Base-by-base conservation (phyloP, 1,140 invertebrate genomes). In the Gryllus bimaculatus region DNA sequence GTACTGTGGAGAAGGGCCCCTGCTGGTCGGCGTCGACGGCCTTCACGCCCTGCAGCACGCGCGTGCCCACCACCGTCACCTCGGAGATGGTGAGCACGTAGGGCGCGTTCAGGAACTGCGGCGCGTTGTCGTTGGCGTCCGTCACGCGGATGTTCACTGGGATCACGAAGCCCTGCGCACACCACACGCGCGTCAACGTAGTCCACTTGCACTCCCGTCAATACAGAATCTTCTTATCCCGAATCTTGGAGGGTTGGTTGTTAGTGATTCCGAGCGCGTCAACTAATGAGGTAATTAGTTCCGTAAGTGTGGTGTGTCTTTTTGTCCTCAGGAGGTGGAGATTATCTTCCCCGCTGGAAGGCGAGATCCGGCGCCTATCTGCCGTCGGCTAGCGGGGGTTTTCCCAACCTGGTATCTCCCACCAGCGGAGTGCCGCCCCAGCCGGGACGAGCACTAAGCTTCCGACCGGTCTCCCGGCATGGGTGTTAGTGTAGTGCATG, bases 81-180 rank as follows among this genome's bases (percentile, higher is more conserved):
- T 97, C 95, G 0, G 93, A 95, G 78, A 96, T 91, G 82, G 95
- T 93, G 76, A 95, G 87, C 15, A 91, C 88, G 83, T 95, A 96
- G 8, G 94, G 94, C 8, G 93, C 92, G 80, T 93, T 94, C 48
- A 92, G 87, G 87, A 96, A 96, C 82, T 91, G 87, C 0, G 95
- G 95, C 8, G 93, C 92, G 87, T 96, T 96, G 85, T 97, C 95
- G 85, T 97, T 97, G 21, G 93, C 95, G 87, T 97, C 96, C 39
- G 92, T 95, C n/a, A 97, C 95, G 80, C 95, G 88, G 75, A 97
- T 93, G 83, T 95, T 95, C 39, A 97, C 92, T 12, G 95, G 95
- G 83, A 97, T 95, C 10, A 93, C 91, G 83, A 96, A 95, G 49
- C 73, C 78, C 78, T 79, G 73, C 12, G 26, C 54, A 66, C 54